Base-by-base conservation (phyloP, 2,113 vertebrate species). In the Centropus bengalensis region DNA sequence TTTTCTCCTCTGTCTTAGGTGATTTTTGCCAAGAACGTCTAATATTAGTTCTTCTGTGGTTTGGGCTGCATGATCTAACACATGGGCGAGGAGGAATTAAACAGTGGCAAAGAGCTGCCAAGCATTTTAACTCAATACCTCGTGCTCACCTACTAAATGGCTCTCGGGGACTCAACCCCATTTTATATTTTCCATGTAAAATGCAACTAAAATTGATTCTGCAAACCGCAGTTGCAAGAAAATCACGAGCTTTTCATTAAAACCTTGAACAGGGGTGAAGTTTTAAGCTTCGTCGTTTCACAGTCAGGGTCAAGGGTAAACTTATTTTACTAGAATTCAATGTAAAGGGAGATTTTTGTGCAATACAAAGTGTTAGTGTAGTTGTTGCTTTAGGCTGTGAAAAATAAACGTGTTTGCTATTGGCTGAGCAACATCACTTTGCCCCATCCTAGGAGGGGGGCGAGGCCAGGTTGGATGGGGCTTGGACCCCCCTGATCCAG, bases 261-360 rank as follows among this genome's bases (percentile, higher is more conserved):
- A 12, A 78, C 13, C 9, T 27, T 32, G 42, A 19, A 49, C 82
- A 45, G 8, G 0, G 30, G 26, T 68, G 2, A 2, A 5, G 85
- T 44, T 87, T 63, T 8, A 62, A 64, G 22, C 23, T 73, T 73
- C 23, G 5, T 60, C 68, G 23, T 49, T 86, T 63, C 32, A 6
- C 16, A 9, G 14, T 38, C 24, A 14, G 4, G 22, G 33, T 47
- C 0, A 0, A 6, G 10, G 4, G 20, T 1, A 0, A 10, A 0
- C 47, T 63, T 75, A 4, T 42, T 71, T 71, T 49, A 44, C 62
- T 33, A 38, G 22, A 23, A n/a, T 13, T 66, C 51, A 8, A 4
- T 6, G 2, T 23, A 9, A 45, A 71, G 28, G 28, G 33, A 86
- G 36, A 14, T 82, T 82, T 71, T 44, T 0, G 0, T 22, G 2